Base-by-base conservation (phyloP, 2,113 vertebrate genomes). In the Beaufortia kweichowensis region DNA sequence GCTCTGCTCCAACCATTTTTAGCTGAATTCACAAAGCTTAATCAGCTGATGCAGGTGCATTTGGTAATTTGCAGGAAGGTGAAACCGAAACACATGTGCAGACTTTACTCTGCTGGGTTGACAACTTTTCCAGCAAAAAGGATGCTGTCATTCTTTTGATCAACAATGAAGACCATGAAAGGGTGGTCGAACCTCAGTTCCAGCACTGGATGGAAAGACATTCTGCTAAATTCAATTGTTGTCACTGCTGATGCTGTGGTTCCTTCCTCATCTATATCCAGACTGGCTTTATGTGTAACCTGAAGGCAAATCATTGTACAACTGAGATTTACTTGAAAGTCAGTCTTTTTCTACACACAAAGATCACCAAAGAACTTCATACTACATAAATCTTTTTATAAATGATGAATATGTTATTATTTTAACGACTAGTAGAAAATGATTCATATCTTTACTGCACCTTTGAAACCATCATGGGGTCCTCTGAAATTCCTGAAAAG, bases 401-500 rank as follows among this genome's bases (percentile, higher is more conserved):
- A 35, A 35, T 35, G 33, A 8, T 35, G 6, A 8, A 35, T 4
- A 4, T 35, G 33, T 35, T 3, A n/a, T n/a, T n/a, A n/a, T n/a
- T n/a, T n/a, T n/a, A n/a, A n/a, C n/a, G n/a, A n/a, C n/a, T n/a
- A n/a, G n/a, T n/a, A n/a, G n/a, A n/a, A n/a, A n/a, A n/a, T n/a
- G n/a, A n/a, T n/a, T n/a, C 9, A 1, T 35, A 35, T 5, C 9
- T 35, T 35, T 7, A 35, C 33, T 7, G 9, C 33, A 97, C 95
- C 82, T 90, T 72, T 59, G 91, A 93, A 61, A 96, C 85, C 0
- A 29, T 65, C 31, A 95, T 61, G 0, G 0, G 0, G 0, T 59
- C 10, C 59, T 88, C 82, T 23, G 91, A 87, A 84, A 97, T 92
- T 73, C 91, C 93, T 76, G 86, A 87, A 12, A 96, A 89, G 83